These are phyloP conservation scores for Stegana nigrithorax DNA, from an alignment of 2,888 invertebrate genomes.

Conservation along the genomic window DNA sequence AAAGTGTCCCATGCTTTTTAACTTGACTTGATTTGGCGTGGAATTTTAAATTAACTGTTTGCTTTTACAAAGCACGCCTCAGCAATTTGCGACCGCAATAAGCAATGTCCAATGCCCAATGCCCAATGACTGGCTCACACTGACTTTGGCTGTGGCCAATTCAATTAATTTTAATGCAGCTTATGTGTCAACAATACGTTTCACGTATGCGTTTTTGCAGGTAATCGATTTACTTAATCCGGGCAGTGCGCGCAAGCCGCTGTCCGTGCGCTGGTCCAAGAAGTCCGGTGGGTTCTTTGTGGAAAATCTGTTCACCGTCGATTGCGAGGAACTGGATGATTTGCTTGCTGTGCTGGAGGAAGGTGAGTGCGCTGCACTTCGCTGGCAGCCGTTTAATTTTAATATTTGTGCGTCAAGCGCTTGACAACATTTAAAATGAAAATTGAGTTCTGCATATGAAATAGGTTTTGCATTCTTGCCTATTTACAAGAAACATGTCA, in stretches of 20 bases:
- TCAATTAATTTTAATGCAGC: slow-evolving; percentile 3
- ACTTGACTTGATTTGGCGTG: slow-evolving; percentile 51
- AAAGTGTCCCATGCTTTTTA: not conserved
- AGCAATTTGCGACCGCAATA: not conserved
- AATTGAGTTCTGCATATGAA: not conserved
- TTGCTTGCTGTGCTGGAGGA: slow-evolving; percentile 93
- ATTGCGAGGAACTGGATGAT: slow-evolving; percentile 93
- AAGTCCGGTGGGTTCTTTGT: slow-evolving; percentile 94
- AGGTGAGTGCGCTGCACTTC: slow-evolving; percentile 72
- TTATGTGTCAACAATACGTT: too few relatives aligned
- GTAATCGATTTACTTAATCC: slow-evolving; percentile 95
- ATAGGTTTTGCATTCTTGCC: not conserved
- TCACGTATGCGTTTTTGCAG: too few relatives aligned
- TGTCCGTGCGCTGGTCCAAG: slow-evolving; percentile 94
- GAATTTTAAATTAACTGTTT: slow-evolving; percentile 59
- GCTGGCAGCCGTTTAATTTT: too few relatives aligned
- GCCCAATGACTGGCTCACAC: not conserved
- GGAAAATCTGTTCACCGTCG: slow-evolving; percentile 94
- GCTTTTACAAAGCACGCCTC: slow-evolving; percentile 4
- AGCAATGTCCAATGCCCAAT: not conserved
- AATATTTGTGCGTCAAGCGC: too few relatives aligned
- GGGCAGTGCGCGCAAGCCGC: slow-evolving; percentile 78
- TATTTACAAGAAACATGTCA: not conserved
- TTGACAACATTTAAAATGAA: not conserved
- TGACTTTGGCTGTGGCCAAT: too few relatives aligned